Percentiles rank a stretch among this genome's conserved stretches.
These are phyloP conservation scores for Acanthopleura granulata DNA, from an alignment of 2,888 invertebrate genomes.

Conservation along the genomic window DNA sequence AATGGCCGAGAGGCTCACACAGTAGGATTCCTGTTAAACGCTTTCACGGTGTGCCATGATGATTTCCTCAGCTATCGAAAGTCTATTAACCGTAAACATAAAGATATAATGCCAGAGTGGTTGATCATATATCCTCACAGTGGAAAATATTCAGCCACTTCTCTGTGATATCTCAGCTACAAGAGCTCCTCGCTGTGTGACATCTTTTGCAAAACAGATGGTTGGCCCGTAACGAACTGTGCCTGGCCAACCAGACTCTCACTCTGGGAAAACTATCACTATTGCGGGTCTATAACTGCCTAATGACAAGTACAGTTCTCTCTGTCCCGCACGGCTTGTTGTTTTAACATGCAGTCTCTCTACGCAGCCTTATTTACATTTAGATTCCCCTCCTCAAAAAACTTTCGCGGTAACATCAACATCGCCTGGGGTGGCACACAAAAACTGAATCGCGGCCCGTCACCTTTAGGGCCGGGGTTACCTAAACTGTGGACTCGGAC, in stretches of 20 bases:
- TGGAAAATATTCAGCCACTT: not conserved
- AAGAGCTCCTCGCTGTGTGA: not conserved
- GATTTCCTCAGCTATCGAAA: slow-evolving; percentile 12
- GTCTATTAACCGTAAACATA: not conserved
- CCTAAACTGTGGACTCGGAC: too few relatives aligned
- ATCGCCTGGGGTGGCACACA: not conserved
- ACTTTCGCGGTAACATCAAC: too few relatives aligned
- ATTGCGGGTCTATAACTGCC: not conserved
- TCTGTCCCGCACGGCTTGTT: not conserved
- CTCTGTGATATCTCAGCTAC: not conserved
- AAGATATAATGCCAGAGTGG: not conserved
- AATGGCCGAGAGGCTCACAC: not conserved
- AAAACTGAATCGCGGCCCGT: not conserved
- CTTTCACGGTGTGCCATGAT: not conserved
- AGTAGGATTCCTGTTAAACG: not conserved
- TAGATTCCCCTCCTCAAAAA: too few relatives aligned
- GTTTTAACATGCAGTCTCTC: slow-evolving; percentile 10
- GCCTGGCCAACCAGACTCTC: not conserved
- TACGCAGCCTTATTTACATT: not conserved
- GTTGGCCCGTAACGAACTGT: not conserved
- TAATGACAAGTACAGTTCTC: not conserved
- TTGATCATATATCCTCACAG: slow-evolving; percentile 14
- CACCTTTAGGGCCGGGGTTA: too few relatives aligned
- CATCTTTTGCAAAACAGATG: not conserved
- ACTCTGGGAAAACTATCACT: not conserved